Evolutionary conservation across 2,888 invertebrate species (phyloP), one percentile per base, ranked within the genome.

Genomic region (Morpho deidamia): DNA sequence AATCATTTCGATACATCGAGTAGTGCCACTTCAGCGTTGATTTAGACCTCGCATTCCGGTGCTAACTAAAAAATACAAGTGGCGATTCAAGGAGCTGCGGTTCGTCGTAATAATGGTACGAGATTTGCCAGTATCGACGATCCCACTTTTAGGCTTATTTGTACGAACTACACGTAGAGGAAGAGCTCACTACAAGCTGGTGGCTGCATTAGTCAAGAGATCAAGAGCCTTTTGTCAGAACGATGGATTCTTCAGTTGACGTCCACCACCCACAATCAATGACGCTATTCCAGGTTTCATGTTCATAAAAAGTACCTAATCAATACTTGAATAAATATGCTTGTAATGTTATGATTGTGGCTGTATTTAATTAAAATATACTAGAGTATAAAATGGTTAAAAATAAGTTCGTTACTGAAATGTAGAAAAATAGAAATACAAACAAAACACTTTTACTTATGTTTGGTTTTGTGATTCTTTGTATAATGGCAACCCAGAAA

Each of bases 41-140:
- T 74, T 76, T 68, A 68, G 68, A 68, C 72, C 68, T 74, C 70
- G 74, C 79, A 83, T 84, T 80, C 81, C 83, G 65, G 71, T 61
- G 73, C 64, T 67, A 70, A 72, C 69, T 68, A 72, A 83, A 81
- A 81, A 82, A 78, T 67, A 74, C 68, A 77, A 84, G 80, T 78
- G 78, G 66, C 74, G 66, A 71, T 80, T 82, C 72, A 79, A 83
- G 82, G 71, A 81, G 78, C 77, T 62, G 62, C 69, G 70, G 69
- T 70, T 72, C 73, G 63, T 66, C 69, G 66, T 69, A 73, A 79
- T 77, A 79, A 78, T 81, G 72, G 66, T 64, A 59, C 48, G 53
- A 60, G 64, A 59, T 57, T 57, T 59, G 68, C 75, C 77, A 77
- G 62, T 51, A 55, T 53, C 52, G 40, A 38, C 62, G 78, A 74